phyloP scores from a whole-genome alignment of 2,113 vertebrate species.

The Rafetus swinhoei region DNA sequence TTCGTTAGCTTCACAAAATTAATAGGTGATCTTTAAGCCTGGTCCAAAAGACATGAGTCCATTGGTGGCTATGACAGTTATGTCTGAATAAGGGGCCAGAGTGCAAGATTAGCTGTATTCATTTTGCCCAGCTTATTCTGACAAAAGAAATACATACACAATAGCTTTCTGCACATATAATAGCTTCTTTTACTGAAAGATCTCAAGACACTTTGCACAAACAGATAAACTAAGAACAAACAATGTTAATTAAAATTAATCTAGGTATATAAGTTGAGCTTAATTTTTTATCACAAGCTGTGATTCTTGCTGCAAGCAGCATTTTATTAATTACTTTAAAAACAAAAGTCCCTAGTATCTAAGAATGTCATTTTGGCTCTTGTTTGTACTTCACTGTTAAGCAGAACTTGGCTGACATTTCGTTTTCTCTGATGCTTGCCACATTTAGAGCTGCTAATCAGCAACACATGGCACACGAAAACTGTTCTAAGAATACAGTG shows the following conservation, averaged over 20 bases:
- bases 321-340: constrained; percentile 13
- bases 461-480: constrained; percentile 51
- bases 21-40: not conserved
- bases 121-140: not conserved
- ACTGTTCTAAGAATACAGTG: constrained; percentile 42
- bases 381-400: constrained; percentile 30
- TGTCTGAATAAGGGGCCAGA: not conserved
- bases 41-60: not conserved
- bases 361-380: not conserved
- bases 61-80: not conserved
- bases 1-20: not conserved
- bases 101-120: not conserved
- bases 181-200: not conserved
- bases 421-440: constrained; percentile 52
- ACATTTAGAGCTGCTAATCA: constrained; percentile 66
- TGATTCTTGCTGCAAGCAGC: not conserved
- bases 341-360: not conserved
- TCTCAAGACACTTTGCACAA: not conserved
- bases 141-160: not conserved
- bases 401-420: constrained; percentile 63
- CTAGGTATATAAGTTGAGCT: not conserved
- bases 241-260: not conserved
- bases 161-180: not conserved
- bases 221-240: not conserved
- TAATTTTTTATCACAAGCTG: not conserved